A percentile compares a stretch with the other conserved stretches of the same genome.
phyloP scores from a whole-genome alignment of 2,113 vertebrate species.

The Hirundichthys speculiger region DNA sequence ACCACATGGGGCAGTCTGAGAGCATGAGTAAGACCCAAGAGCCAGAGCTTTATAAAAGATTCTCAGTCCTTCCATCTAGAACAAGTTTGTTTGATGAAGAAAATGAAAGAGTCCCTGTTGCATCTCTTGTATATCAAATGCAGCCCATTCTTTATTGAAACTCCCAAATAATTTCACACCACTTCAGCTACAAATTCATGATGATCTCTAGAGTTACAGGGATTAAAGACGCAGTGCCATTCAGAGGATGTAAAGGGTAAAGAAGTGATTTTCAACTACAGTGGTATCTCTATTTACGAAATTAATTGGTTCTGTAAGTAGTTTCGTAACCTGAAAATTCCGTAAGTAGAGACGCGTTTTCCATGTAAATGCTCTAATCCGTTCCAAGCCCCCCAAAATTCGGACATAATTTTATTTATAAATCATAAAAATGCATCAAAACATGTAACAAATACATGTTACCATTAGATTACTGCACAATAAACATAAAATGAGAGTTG shows the following conservation, averaged over 20 bases:
- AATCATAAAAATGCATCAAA: too few species aligned
- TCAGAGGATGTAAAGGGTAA: background rate
- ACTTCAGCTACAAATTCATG: background rate
- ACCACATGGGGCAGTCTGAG: slow-evolving; percentile 54
- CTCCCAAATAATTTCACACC: background rate
- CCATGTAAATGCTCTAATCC: too few species aligned
- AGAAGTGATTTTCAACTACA: too few species aligned
- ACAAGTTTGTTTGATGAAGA: slow-evolving; percentile 46
- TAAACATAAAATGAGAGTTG: too few species aligned
- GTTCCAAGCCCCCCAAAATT: too few species aligned
- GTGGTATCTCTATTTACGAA: too few species aligned
- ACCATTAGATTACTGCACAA: too few species aligned
- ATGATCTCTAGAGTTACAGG: background rate
- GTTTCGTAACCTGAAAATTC: too few species aligned
- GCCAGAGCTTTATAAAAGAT: slow-evolving; percentile 64
- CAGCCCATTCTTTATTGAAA: slow-evolving; percentile 51
- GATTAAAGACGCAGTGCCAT: background rate
- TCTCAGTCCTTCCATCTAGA: slow-evolving; percentile 62
- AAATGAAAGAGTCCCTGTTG: slow-evolving; percentile 49
- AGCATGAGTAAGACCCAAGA: slow-evolving; percentile 49
- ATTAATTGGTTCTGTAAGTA: too few species aligned
- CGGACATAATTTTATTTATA: too few species aligned
- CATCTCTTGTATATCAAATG: slow-evolving; percentile 42
- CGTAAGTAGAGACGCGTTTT: too few species aligned
- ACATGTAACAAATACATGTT: too few species aligned